A percentile compares a stretch with the other conserved stretches of the same genome.
These are phyloP conservation scores for Tetheella fluctuosa DNA, from an alignment of 2,888 invertebrate genomes.

Conservation along the genomic window DNA sequence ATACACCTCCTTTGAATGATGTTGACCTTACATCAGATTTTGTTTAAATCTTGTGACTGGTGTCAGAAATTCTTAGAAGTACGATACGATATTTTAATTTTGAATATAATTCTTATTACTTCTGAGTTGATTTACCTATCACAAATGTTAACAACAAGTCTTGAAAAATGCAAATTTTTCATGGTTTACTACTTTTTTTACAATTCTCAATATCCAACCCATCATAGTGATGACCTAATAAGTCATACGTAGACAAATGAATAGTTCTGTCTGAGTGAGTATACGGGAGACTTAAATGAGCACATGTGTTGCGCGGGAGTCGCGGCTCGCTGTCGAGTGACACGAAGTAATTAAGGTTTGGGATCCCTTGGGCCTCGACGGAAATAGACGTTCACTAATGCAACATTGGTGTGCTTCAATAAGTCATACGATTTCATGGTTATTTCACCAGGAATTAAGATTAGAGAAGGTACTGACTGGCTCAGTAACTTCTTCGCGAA, in stretches of 20 bases:
- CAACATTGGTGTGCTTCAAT: slow-evolving; percentile 18
- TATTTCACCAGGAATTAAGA: slow-evolving; percentile 18
- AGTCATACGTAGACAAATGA: background rate
- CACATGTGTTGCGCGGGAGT: slow-evolving; percentile 52
- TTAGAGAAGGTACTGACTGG: background rate
- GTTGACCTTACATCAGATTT: background rate
- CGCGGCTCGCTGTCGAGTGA: slow-evolving; percentile 41
- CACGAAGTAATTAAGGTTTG: slow-evolving; percentile 59
- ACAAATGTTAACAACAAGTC: too few relatives aligned
- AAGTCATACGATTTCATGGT: slow-evolving; percentile 27
- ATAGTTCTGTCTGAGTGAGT: slow-evolving; percentile 2
- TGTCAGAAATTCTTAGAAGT: background rate
- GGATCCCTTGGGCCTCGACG: slow-evolving; percentile 51
- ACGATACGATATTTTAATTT: too few relatives aligned
- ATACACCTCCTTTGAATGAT: background rate
- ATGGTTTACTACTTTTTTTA: too few relatives aligned
- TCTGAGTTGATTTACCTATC: too few relatives aligned
- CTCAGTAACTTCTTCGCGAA: background rate
- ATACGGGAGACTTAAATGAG: slow-evolving; percentile 9
- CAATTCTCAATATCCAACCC: background rate
- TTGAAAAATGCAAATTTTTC: too few relatives aligned
- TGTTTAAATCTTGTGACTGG: background rate
- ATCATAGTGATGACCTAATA: background rate
- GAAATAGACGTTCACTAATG: slow-evolving; percentile 55
- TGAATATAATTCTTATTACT: too few relatives aligned